Base-by-base conservation (phyloP, 1,140 invertebrate genomes). In the Drosophila lacertosa region DNA sequence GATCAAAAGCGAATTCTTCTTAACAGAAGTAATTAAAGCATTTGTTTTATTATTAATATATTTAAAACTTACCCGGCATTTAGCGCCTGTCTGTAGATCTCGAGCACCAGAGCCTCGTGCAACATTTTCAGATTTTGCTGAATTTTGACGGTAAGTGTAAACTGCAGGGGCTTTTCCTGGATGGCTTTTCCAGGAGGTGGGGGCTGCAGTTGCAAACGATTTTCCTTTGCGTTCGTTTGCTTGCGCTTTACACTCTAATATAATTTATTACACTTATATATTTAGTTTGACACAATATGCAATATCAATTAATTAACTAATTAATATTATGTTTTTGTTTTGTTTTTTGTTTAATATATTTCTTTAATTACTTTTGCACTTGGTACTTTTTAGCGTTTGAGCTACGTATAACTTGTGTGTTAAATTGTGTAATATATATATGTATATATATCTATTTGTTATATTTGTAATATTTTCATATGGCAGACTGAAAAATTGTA, bases 51-150 rank as follows among this genome's bases (percentile, higher is more conserved):
- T 42, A 24, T 16, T n/a, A 0, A 26, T 44, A 51, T 6, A 32
- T 53, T 22, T 11, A 37, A 5, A 20, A 75, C 89, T 91, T 91
- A 91, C 90, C 90, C 90, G 62, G 90, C 90, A 84, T 90, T 91
- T 33, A 91, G 66, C 54, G 90, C 90, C 77, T 91, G 90, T 77
- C 90, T 88, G 89, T 91, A 91, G 76, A 91, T 91, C 72, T 91
- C 90, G 58, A 91, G 77, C 90, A 91, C 91, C 55, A 91, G 51
- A 47, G 90, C 90, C 72, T 91, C 90, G 83, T 91, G 90, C 66
- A 91, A 78, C 90, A 91, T 91, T 74, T 91, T 91, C 13, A 89
- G 74, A 63, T 91, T 90, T 89, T 90, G 83, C 44, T 90, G 89
- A 90, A 90, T 90, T 90, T 89, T 90, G 84, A 48, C 16, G 65